These are phyloP conservation scores for Sturnira hondurensis DNA, from an alignment of 2,113 vertebrate genomes.

Conservation along the genomic window DNA sequence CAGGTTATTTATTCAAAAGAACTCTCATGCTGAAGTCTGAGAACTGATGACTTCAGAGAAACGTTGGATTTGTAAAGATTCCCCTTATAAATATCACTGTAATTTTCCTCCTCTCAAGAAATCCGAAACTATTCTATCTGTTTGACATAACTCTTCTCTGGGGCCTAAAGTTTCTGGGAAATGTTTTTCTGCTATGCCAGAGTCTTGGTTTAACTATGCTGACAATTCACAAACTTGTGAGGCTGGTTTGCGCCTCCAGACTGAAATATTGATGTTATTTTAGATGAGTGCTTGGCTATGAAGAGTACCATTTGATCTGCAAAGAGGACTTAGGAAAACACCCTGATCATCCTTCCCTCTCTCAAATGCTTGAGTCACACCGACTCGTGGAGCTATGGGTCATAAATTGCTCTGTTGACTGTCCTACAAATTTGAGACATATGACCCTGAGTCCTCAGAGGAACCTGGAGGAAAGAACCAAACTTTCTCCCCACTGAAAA, in stretches of 20 bases:
- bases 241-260: conserved; percentile 40
- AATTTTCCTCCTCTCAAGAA: conserved; percentile 67
- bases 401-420: conserved; percentile 24
- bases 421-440: background rate
- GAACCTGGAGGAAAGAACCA: background rate
- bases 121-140: conserved; percentile 67
- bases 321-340: conserved; percentile 46
- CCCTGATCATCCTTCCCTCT: background rate
- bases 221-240: conserved; percentile 49
- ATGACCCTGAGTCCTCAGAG: background rate
- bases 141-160: conserved; percentile 64
- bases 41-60: conserved; percentile 58
- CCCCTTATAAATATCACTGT: conserved; percentile 60
- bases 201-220: conserved; percentile 56
- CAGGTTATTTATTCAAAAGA: conserved; percentile 63
- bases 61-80: conserved; percentile 62
- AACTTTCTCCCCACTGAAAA: conserved; percentile 3
- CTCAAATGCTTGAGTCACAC: background rate
- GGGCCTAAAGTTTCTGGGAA: conserved; percentile 67
- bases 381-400: background rate
- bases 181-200: conserved; percentile 51
- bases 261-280: conserved; percentile 56
- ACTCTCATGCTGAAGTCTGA: conserved; percentile 34
- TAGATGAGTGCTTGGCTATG: conserved; percentile 59
- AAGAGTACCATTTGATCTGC: conserved; percentile 25